Conservation (phyloP, 2,113 vertebrate species). For the Morone saxatilis region DNA sequence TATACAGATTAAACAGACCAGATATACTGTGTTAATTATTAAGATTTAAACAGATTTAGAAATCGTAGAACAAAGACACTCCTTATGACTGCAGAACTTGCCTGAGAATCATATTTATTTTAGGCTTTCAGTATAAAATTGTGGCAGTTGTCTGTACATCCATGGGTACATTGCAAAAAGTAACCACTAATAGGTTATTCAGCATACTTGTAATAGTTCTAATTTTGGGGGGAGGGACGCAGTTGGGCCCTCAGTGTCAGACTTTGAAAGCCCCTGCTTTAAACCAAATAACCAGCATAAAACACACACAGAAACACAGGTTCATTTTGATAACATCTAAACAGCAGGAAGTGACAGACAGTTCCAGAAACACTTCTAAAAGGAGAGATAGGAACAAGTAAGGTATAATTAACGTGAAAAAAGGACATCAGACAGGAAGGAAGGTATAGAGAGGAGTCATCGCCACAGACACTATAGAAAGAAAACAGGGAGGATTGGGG, state of each 20-base stretch:
- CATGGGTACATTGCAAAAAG: neutral
- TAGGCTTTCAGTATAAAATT: neutral
- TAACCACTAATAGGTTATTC: neutral
- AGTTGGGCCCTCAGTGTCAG: neutral
- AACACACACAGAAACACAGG: neutral
- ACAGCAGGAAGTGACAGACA: neutral
- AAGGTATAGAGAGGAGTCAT: neutral
- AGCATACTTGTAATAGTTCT: neutral
- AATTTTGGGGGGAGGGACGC: neutral
- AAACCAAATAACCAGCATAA: neutral
- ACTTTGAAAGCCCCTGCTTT: neutral
- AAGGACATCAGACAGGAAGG: neutral
- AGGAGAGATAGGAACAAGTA: neutral
- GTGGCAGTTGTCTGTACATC: too few relatives aligned
- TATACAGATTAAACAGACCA: too few relatives aligned
- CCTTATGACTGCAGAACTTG: neutral
- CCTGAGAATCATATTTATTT: neutral
- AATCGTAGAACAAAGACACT: neutral
- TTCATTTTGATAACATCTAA: neutral
- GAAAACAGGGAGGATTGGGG: neutral
- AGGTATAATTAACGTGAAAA: conserved; percentile 12
- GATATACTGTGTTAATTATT: too few relatives aligned
- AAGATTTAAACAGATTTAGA: neutral
- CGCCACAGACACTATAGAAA: neutral
- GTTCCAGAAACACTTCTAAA: neutral